Base-by-base conservation (phyloP, 2,113 vertebrate genomes). In the Corydoras sp. region DNA sequence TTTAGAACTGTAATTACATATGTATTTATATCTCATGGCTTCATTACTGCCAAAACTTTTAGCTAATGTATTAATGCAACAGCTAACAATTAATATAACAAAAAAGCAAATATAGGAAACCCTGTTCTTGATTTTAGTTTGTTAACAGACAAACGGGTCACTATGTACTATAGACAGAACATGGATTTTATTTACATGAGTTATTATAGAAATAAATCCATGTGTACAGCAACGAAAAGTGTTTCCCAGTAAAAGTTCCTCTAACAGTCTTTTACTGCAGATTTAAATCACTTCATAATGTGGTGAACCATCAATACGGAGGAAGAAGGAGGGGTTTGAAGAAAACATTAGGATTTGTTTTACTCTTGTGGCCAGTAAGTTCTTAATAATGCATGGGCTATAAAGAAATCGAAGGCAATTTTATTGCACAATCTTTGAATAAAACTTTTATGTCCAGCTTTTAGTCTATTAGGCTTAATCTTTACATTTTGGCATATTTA, bases 341-440 rank as follows among this genome's bases (percentile, higher is more conserved):
- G 50, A 54, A 55, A 61, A 49, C 66, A 79, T 73, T 55, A 59
- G 69, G 48, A 35, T 67, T 51, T 63, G 66, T 80, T 67, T 68
- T 72, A 67, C 65, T 63, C 65, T 56, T 32, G 48, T 65, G 49
- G 15, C 64, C 60, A 67, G 58, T 4, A 56, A 60, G 15, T 43
- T 53, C 65, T 78, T 67, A 73, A 76, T 77, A 77, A 80, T 80
- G 58, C 62, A 80, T 61, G 4, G 63, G 12, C 54, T 10, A 10
- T 7, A 56, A 43, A 70, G 71, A 67, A 73, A 76, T 70, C 76
- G 73, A 66, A 62, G 71, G 73, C 69, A 68, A 24, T 76, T 71
- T 67, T 43, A n/a, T 68, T n/a, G 13, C 64, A 32, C 69, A 66
- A 62, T 75, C 70, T 71, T 69, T 61, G 49, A 56, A 77, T 73